Percentiles rank a stretch among this genome's conserved stretches.
These are phyloP conservation scores for Drosophila lacteicornis DNA, from an alignment of 1,140 invertebrate species.

Conservation along the genomic window DNA sequence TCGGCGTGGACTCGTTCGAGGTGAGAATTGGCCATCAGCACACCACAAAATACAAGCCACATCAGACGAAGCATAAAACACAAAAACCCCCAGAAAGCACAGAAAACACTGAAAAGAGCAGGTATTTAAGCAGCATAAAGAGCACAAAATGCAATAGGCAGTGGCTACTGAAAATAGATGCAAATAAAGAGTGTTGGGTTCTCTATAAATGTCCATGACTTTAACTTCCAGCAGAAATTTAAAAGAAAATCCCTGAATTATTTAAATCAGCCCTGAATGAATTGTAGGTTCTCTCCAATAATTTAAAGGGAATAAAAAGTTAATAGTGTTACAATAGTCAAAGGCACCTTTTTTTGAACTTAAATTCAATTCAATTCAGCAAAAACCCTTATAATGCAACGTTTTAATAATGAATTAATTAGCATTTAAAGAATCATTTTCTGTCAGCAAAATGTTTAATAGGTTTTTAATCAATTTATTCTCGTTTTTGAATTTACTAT, in stretches of 20 bases:
- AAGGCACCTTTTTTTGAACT: neutral
- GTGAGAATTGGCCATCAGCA: slow-evolving; percentile 46
- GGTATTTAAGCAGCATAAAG: slow-evolving; percentile 3
- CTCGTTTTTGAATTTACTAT: slow-evolving; percentile 4
- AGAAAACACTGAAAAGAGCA: slow-evolving; percentile 14
- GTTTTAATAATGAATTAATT: neutral
- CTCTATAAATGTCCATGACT: no score
- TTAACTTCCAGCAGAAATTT: neutral
- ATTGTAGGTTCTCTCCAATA: neutral
- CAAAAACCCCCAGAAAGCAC: neutral
- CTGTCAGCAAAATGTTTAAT: neutral
- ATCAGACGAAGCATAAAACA: slow-evolving; percentile 2
- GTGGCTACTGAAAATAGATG: neutral
- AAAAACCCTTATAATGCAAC: neutral
- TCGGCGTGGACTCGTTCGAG: slow-evolving; percentile 96
- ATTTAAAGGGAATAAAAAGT: neutral
- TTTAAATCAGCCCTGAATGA: no score
- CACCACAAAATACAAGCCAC: slow-evolving; percentile 4
- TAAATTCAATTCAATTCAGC: neutral
- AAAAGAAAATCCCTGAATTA: neutral
- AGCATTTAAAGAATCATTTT: neutral
- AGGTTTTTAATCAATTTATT: slow-evolving; percentile 10
- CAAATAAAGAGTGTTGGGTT: neutral
- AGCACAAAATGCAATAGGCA: neutral
- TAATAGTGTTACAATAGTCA: neutral